Percentiles rank a stretch among this genome's conserved stretches.
phyloP scores from a whole-genome alignment of 2,888 invertebrate species.

The Erebia palarica region DNA sequence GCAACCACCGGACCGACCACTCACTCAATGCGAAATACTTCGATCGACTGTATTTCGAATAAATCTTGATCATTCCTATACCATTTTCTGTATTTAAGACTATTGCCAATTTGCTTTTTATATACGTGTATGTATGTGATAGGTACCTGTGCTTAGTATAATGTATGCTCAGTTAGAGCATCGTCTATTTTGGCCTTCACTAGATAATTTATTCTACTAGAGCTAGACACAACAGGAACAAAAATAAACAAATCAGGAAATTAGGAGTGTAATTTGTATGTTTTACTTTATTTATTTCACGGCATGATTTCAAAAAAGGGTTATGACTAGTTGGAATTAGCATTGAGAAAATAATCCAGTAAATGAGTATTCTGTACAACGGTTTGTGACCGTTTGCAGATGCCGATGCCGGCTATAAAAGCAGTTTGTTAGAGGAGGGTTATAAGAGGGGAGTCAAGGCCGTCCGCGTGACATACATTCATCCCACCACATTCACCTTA shows the following conservation, averaged over 20 bases:
- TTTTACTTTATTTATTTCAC: slow-evolving; percentile 7
- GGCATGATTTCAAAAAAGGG: slow-evolving; percentile 21
- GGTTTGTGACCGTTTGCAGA: slow-evolving; percentile 37
- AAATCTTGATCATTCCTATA: slow-evolving; percentile 47
- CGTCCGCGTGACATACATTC: slow-evolving; percentile 73
- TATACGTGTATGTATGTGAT: too few relatives aligned
- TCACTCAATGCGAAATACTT: slow-evolving; percentile 71
- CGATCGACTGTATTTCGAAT: slow-evolving; percentile 60
- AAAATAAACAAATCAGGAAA: background rate
- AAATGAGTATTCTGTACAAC: slow-evolving; percentile 25
- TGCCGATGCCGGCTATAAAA: slow-evolving; percentile 49
- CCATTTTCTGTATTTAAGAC: slow-evolving; percentile 17
- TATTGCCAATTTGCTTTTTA: background rate
- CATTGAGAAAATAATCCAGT: slow-evolving; percentile 14
- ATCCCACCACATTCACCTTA: slow-evolving; percentile 79
- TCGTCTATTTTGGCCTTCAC: too few relatives aligned
- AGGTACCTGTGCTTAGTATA: too few relatives aligned
- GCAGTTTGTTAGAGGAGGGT: slow-evolving; percentile 53
- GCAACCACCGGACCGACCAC: slow-evolving; percentile 73
- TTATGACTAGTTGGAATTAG: slow-evolving; percentile 15
- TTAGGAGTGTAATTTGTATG: background rate
- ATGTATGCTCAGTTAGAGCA: too few relatives aligned
- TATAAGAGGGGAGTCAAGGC: slow-evolving; percentile 76
- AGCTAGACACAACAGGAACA: background rate
- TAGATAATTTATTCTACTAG: too few relatives aligned